These are phyloP conservation scores for Antheraea pernyi DNA, from an alignment of 1,140 invertebrate genomes.

Conservation along the genomic window DNA sequence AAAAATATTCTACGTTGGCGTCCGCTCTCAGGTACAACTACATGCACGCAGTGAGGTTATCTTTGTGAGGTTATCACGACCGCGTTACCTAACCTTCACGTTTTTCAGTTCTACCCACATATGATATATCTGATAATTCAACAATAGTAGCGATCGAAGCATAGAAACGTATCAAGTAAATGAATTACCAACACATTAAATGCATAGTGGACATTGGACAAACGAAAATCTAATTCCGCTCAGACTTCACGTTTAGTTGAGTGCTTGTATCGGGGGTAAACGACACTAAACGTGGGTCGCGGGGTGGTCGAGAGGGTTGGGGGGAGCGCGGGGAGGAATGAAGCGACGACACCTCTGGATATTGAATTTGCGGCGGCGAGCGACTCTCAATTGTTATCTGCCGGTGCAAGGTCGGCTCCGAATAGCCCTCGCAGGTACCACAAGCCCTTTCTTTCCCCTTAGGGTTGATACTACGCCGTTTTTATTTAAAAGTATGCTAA, in stretches of 20 bases:
- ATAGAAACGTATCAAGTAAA: background rate
- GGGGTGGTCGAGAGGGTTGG: constrained; percentile 17
- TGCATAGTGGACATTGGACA: constrained; percentile 44
- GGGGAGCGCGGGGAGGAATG: constrained; percentile 20
- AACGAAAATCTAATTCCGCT: constrained; percentile 68
- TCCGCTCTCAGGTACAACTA: no score
- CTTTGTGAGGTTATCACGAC: no score
- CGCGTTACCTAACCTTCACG: no score
- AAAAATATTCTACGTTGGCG: no score
- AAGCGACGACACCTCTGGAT: constrained; percentile 61
- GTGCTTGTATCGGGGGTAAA: constrained; percentile 62
- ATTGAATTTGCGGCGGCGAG: constrained; percentile 69
- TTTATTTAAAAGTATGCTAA: no score
- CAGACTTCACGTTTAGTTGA: constrained; percentile 70
- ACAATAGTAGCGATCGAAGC: background rate
- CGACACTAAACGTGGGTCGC: constrained; percentile 20
- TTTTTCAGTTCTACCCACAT: no score
- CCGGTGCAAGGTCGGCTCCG: constrained; percentile 64
- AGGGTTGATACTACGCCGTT: constrained; percentile 37
- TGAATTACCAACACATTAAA: constrained; percentile 52
- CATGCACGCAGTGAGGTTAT: no score
- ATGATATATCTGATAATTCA: no score
- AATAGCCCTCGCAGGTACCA: constrained; percentile 54
- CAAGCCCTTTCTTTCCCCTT: constrained; percentile 60
- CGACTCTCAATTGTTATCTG: constrained; percentile 73